Conservation (phyloP, 2,113 vertebrate genomes). For the Onychostoma macrolepis region DNA sequence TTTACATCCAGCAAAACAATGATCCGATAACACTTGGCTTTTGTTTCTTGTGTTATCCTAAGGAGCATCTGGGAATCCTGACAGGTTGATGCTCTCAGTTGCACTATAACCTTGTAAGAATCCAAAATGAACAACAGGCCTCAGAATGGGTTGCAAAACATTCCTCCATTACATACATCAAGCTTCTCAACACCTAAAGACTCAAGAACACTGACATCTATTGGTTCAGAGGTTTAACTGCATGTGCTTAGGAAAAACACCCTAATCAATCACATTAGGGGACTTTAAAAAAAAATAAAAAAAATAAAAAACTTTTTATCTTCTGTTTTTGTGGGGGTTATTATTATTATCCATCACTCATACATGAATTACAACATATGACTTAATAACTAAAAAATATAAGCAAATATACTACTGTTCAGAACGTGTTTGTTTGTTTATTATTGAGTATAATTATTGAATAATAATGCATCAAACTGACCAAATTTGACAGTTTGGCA, state of each 20-base stretch:
- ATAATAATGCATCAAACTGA: too few relatives aligned
- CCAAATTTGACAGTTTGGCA: too few relatives aligned
- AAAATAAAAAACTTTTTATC: too few relatives aligned
- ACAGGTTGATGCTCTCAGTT: constrained; percentile 52
- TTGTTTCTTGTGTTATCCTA: constrained; percentile 11
- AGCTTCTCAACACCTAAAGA: constrained; percentile 45
- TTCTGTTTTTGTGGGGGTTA: not conserved
- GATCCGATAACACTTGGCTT: not conserved
- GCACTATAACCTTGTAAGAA: constrained; percentile 17
- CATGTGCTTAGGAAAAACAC: constrained; percentile 44
- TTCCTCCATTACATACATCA: constrained; percentile 1
- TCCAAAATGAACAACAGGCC: not conserved
- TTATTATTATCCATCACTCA: not conserved
- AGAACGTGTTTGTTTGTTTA: too few relatives aligned
- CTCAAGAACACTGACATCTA: constrained; percentile 74
- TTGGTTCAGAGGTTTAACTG: constrained; percentile 67
- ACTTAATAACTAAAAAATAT: not conserved
- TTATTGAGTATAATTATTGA: too few relatives aligned
- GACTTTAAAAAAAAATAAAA: too few relatives aligned
- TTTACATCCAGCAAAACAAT: not conserved
- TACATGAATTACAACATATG: not conserved
- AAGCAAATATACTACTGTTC: not conserved
- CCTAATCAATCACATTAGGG: not conserved
- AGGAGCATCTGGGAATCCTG: not conserved
- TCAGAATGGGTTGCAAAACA: not conserved